Base-by-base conservation (phyloP, 2,888 invertebrate species). In the Amorpha juglandis region DNA sequence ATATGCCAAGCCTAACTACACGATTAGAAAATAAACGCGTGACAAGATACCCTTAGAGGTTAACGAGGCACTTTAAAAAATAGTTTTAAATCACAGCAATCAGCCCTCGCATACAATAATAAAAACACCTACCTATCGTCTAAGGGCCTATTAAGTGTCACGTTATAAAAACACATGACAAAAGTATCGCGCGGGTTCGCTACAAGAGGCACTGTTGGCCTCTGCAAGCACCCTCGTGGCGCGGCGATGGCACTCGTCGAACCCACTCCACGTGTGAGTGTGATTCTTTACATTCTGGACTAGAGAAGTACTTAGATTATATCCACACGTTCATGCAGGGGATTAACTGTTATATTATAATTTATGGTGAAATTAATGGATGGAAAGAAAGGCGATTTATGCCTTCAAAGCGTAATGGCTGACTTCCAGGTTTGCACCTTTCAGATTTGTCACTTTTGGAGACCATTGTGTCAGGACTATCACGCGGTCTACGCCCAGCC, bases 181-280 rank as follows among this genome's bases (percentile, higher is more conserved):
- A 19, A 42, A 21, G 38, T 12, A 19, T 16, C 19, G 42, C 42
- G 58, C 19, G 12, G 42, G 42, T 50, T 19, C 12, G 19, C 38
- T 19, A 19, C 9, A 38, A 42, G 38, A 42, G 38, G 42, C 42
- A 38, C 38, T 58, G 58, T 19, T 42, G 58, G 16, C 58, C 58
- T 42, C 12, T 7, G 12, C 50, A 70, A 86, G 82, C 58, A 79
- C 78, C 42, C 83, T 84, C 71, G 33, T n/a, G 50, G 3, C 50
- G 8, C 50, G 19, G 9, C 76, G 78, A 83, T 79, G 81, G 74
- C 78, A 74, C 84, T 84, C 74, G 72, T 76, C 78, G 76, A 79
- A 75, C 73, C 74, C 80, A 69, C 82, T 78, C 71, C 62, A 69
- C 74, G 72, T 68, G 74, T 70, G 70, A 70, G 70, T 74, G 79